These are phyloP conservation scores for Cheirogaleus medius DNA, from an alignment of 2,113 vertebrate genomes.

Conservation along the genomic window DNA sequence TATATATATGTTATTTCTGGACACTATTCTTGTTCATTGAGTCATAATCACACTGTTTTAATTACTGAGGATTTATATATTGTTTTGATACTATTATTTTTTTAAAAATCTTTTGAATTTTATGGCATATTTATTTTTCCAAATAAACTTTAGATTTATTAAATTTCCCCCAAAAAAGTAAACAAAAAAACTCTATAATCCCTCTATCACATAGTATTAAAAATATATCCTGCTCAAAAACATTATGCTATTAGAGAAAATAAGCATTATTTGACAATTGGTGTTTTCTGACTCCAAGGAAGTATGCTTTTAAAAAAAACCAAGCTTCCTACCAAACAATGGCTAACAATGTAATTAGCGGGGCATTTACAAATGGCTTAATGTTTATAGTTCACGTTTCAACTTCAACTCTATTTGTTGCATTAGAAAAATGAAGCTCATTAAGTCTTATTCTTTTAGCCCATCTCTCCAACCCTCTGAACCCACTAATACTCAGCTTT, in stretches of 20 bases:
- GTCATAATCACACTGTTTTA: not conserved
- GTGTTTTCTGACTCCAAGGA: conserved; percentile 36
- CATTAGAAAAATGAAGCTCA: conserved; percentile 69
- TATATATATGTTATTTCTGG: not conserved
- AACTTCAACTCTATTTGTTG: conserved; percentile 65
- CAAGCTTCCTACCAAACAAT: not conserved
- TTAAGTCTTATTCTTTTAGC: conserved; percentile 65
- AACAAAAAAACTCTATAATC: not conserved
- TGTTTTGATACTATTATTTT: not conserved
- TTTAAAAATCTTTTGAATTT: conserved; percentile 14
- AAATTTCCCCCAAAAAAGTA: not conserved
- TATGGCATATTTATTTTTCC: conserved; percentile 3
- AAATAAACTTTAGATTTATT: not conserved
- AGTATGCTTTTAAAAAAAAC: conserved; percentile 25
- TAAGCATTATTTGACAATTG: conserved; percentile 19
- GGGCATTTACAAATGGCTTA: conserved; percentile 50
- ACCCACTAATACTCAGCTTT: conserved; percentile 10
- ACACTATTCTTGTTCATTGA: not conserved
- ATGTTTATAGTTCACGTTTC: conserved; percentile 58
- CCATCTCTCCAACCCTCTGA: conserved; percentile 14
- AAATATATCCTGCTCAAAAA: conserved; percentile 26
- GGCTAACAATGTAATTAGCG: conserved; percentile 48
- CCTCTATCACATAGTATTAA: not conserved
- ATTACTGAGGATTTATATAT: not conserved
- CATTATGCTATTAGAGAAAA: conserved; percentile 32